Evolutionary conservation across 1,140 invertebrate species (phyloP), one percentile per base, ranked within the genome.

Genomic region (Elysia chlorotica): DNA sequence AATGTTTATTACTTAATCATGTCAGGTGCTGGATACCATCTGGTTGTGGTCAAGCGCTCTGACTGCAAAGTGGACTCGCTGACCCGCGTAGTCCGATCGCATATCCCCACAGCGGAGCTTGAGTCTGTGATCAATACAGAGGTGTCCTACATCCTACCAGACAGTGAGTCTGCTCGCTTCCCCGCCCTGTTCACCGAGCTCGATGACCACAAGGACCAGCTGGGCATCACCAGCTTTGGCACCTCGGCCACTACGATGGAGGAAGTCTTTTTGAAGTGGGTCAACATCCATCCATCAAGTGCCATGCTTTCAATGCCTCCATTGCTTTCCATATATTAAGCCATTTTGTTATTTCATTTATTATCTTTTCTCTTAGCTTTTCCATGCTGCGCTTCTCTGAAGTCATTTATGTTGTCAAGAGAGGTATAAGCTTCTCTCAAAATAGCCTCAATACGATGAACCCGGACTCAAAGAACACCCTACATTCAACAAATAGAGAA

Each of bases 181-280:
- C 75, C 82, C 54, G 81, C 88, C 57, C 86, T 94, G 41, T 91
- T 96, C 79, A 86, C 88, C 28, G 84, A 89, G 14, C 80, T 96
- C 35, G 93, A 95, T 82, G 71, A 79, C 0, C 85, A 89, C 19
- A 90, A 90, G 74, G 80, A 86, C 0, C 77, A 89, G 33, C 82
- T 95, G 6, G 91, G 91, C 0, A 91, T 96, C 54, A 88, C 90
- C 35, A 92, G 92, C 28, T 93, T 93, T 76, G 94, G 94, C 0
- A 90, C 94, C 0, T 92, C 93, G 0, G 90, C 93, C 3, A 93
- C 93, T 2, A 95, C 94, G 0, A 89, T 96, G 79, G 94, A 96
- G 83, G 93, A 96, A 88, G 94, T 96, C 6, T 96, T 96, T 82
- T 84, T 96, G 19, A 93, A 92, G 93, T 94, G 86, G 86, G 88